These are phyloP conservation scores for Ypsolopha scabrella DNA, from an alignment of 2,888 invertebrate species.

Conservation along the genomic window DNA sequence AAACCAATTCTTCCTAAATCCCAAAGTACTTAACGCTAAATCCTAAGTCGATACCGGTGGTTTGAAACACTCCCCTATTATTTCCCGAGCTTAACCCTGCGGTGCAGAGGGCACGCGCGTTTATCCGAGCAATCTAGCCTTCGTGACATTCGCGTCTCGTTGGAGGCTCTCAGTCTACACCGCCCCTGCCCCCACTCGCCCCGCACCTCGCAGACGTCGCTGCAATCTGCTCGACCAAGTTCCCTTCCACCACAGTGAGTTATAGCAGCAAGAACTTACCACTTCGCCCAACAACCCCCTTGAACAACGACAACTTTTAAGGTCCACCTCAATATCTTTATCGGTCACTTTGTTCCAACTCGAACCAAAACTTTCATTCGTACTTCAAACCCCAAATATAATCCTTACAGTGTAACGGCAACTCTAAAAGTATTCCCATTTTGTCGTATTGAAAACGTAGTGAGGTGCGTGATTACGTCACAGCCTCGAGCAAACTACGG, in stretches of 20 bases:
- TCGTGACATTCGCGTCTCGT: slow-evolving; percentile 29
- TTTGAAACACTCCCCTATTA: not conserved
- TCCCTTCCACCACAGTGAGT: slow-evolving; percentile 30
- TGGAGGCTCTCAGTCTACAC: slow-evolving; percentile 29
- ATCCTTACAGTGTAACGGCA: not conserved
- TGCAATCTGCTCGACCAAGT: slow-evolving; percentile 50
- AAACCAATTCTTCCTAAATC: too few relatives aligned
- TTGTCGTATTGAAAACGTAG: slow-evolving; percentile 3
- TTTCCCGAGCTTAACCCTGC: slow-evolving; percentile 24
- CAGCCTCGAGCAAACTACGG: slow-evolving; percentile 19
- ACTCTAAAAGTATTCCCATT: slow-evolving; percentile 1
- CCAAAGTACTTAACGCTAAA: not conserved
- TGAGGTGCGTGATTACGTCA: slow-evolving; percentile 3
- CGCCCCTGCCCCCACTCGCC: slow-evolving; percentile 5
- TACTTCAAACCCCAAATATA: not conserved
- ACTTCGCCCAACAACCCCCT: slow-evolving; percentile 26
- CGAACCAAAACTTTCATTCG: not conserved
- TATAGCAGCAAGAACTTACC: slow-evolving; percentile 40
- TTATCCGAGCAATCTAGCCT: slow-evolving; percentile 43
- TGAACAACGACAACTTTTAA: slow-evolving; percentile 20
- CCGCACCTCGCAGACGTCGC: not conserved
- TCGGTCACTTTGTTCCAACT: slow-evolving; percentile 24
- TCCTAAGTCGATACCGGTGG: not conserved
- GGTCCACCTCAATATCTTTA: slow-evolving; percentile 20
- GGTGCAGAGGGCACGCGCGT: slow-evolving; percentile 30